Base-by-base conservation (phyloP, 1,140 invertebrate species). In the Adoxophyes honmai region DNA sequence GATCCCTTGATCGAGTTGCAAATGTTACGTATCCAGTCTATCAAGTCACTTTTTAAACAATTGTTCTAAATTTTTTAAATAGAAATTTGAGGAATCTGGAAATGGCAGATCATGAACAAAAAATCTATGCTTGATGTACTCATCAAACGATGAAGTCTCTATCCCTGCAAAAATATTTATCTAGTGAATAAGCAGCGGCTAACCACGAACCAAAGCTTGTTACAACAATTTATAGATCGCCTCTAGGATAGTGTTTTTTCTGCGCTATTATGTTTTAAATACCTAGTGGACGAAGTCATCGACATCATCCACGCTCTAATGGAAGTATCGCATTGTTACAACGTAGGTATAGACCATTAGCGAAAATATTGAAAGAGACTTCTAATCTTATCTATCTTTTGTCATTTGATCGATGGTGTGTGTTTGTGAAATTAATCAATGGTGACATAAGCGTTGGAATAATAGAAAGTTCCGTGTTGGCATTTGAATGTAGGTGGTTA, bases 341-440 rank as follows among this genome's bases (percentile, higher is more conserved):
- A 6, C 6, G 21, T 28, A 28, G 21, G 6, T 28, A 28, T 28
- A 28, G 21, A 28, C 64, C 68, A 70, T 70, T 66, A 70, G 62
- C 60, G 15, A 64, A 70, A 67, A 64, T 64, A 70, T 64, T 62
- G 53, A 60, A 59, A 53, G 56, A 62, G 64, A 64, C 62, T 55
- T 62, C 61, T 60, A 55, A 52, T 55, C 35, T 60, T 60, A 52
- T 55, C 35, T 60, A 44, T 60, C 57, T 63, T 60, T 57, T 60
- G 62, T 64, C 61, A 35, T 60, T 52, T 62, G 64, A 70, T 64
- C 56, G 57, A 70, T 66, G 36, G 54, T 39, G 14, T 53, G 9
- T 33, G 18, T 37, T 57, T 52, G 56, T 34, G 21, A 13, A 57
- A 52, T 51, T 38, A 55, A 39, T 44, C 36, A 44, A 18, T 28